Conservation (phyloP, 2,888 invertebrate genomes). For the Apoda limacodes region DNA sequence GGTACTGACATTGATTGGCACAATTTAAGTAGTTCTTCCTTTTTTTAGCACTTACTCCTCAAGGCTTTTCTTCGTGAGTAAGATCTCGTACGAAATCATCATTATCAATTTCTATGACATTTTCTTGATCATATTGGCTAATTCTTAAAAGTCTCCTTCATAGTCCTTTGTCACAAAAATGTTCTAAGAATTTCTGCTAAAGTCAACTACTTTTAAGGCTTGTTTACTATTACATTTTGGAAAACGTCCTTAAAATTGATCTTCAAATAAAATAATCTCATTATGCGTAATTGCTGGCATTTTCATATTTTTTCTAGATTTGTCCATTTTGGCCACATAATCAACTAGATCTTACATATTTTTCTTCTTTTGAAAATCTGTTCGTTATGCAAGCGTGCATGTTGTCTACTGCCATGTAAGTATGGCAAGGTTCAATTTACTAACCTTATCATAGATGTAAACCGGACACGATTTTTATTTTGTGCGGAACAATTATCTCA, state of each 20-base stretch:
- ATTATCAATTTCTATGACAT: no score
- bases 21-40: no score
- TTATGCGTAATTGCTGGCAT: slow-evolving; percentile 6
- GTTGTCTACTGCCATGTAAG: slow-evolving; percentile 8
- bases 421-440: slow-evolving; percentile 12
- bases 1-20: no score
- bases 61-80: no score
- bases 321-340: slow-evolving; percentile 5
- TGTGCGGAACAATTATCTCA: slow-evolving; percentile 10
- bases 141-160: no score
- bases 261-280: slow-evolving; percentile 9
- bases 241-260: slow-evolving; percentile 8
- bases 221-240: no score
- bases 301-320: slow-evolving; percentile 7
- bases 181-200: no score
- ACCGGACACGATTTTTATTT: slow-evolving; percentile 10
- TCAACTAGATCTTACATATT: slow-evolving; percentile 6
- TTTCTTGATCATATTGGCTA: no score
- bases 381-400: slow-evolving; percentile 7
- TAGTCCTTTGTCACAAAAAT: no score
- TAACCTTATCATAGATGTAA: slow-evolving; percentile 10
- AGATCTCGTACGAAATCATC: no score
- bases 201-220: no score
- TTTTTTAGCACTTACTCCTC: no score
- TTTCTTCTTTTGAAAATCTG: slow-evolving; percentile 8